These are phyloP conservation scores for Lutraria rhynchaena DNA, from an alignment of 1,140 invertebrate genomes.

Conservation along the genomic window DNA sequence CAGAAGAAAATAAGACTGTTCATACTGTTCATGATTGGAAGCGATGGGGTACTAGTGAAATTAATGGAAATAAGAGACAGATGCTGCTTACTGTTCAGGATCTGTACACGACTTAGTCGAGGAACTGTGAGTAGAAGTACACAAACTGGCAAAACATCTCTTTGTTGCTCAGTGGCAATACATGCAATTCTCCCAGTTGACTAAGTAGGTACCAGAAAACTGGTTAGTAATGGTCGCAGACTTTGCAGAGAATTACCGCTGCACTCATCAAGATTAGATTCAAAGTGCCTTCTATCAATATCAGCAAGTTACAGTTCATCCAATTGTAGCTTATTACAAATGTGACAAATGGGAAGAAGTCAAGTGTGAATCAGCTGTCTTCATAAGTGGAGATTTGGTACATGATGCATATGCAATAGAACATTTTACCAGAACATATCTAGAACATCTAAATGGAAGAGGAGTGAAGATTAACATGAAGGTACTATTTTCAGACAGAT, in stretches of 20 bases:
- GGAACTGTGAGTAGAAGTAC: conserved; percentile 12
- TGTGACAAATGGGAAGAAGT: background rate
- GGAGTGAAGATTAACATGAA: background rate
- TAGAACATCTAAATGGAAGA: background rate
- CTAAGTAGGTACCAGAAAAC: conserved; percentile 22
- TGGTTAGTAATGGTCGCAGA: conserved; percentile 11
- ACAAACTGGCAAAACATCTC: conserved; percentile 13
- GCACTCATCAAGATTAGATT: conserved; percentile 24
- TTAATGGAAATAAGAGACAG: background rate
- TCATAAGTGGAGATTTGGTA: conserved; percentile 1
- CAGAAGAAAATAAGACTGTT: background rate
- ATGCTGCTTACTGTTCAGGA: conserved; percentile 10
- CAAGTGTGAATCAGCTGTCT: conserved; percentile 12
- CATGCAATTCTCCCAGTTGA: conserved; percentile 26
- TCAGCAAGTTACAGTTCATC: conserved; percentile 28
- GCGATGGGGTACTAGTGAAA: background rate
- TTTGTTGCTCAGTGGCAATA: conserved; percentile 47
- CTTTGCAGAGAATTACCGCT: conserved; percentile 52
- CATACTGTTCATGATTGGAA: conserved; percentile 26
- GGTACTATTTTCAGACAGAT: conserved; percentile 25
- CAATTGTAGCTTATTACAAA: conserved; percentile 40
- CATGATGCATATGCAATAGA: conserved; percentile 23
- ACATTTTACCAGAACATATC: conserved; percentile 5
- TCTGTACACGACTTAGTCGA: conserved; percentile 14
- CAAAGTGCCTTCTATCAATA: conserved; percentile 21